Percentiles rank a stretch among this genome's conserved stretches.
phyloP scores from a whole-genome alignment of 53 echinoderm and acorn worm species.

The Holothuria scabra region DNA sequence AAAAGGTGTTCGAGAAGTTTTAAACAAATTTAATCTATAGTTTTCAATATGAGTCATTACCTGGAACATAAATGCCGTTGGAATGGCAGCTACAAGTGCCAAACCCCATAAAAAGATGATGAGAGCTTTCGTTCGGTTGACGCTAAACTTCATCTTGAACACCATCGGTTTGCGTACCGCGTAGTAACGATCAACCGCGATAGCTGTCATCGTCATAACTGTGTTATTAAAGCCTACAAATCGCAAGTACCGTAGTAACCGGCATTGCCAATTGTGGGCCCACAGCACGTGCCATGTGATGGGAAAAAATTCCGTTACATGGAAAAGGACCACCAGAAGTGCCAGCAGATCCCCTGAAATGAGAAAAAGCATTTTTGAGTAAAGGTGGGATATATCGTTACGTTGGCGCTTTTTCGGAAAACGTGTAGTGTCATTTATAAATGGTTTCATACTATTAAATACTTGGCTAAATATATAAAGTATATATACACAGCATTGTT shows the following conservation, averaged over 20 bases:
- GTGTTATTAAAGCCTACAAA: slow-evolving; percentile 83
- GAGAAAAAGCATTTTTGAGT: not conserved
- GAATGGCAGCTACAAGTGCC: slow-evolving; percentile 64
- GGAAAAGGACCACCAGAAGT: slow-evolving; percentile 73
- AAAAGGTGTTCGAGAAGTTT: too few relatives aligned
- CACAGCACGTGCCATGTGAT: slow-evolving; percentile 83
- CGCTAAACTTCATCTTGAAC: slow-evolving; percentile 73
- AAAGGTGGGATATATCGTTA: too few relatives aligned
- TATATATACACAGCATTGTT: too few relatives aligned
- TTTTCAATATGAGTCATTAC: slow-evolving; percentile 37
- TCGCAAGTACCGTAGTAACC: slow-evolving; percentile 75
- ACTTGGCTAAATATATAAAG: too few relatives aligned
- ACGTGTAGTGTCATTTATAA: too few relatives aligned
- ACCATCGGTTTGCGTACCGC: slow-evolving; percentile 80
- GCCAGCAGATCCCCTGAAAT: slow-evolving; percentile 71
- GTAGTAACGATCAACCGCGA: slow-evolving; percentile 85
- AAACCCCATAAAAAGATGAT: slow-evolving; percentile 62
- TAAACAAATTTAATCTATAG: not conserved
- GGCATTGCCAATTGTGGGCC: slow-evolving; percentile 74
- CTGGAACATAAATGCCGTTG: slow-evolving; percentile 86
- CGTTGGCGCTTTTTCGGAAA: too few relatives aligned
- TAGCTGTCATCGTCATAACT: slow-evolving; percentile 92
- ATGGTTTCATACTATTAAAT: too few relatives aligned
- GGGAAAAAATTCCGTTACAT: slow-evolving; percentile 88
- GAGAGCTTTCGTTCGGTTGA: slow-evolving; percentile 66